Conservation (phyloP, 2,797 vertebrate genomes). For the Pangasius macronema region DNA sequence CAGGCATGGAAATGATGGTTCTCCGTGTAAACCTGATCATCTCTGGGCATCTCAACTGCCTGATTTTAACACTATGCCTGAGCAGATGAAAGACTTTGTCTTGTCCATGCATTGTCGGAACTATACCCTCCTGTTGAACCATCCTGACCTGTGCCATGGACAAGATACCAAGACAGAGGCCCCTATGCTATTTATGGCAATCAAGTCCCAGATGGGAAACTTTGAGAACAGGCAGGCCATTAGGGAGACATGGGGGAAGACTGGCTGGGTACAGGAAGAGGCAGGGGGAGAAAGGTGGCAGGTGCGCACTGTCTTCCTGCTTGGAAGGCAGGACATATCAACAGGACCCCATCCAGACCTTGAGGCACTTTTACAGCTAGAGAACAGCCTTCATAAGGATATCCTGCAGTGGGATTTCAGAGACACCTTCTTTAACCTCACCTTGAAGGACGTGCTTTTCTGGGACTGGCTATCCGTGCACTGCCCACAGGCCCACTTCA, state of each 20-base stretch:
- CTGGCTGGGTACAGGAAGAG: slow-evolving; percentile 65
- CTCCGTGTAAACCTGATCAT: slow-evolving; percentile 59
- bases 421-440: slow-evolving; percentile 80
- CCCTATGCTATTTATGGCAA: slow-evolving; percentile 74
- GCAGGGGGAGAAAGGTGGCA: slow-evolving; percentile 49
- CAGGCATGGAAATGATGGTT: slow-evolving; percentile 37
- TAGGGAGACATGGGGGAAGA: slow-evolving; percentile 78
- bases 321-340: slow-evolving; percentile 74
- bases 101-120: slow-evolving; percentile 76
- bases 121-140: slow-evolving; percentile 72
- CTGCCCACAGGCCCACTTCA: slow-evolving; percentile 69
- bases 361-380: slow-evolving; percentile 65
- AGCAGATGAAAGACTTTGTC: slow-evolving; percentile 74
- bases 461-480: slow-evolving; percentile 73
- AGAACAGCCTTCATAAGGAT: slow-evolving; percentile 68
- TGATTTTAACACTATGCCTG: slow-evolving; percentile 67
- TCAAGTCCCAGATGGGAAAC: slow-evolving; percentile 79
- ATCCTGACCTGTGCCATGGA: slow-evolving; percentile 65
- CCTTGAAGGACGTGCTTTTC: slow-evolving; percentile 78
- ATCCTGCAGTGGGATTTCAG: slow-evolving; percentile 80
- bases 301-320: slow-evolving; percentile 74
- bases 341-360: slow-evolving; percentile 71
- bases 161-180: slow-evolving; percentile 50
- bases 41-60: slow-evolving; percentile 55
- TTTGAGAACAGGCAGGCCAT: slow-evolving; percentile 83